phyloP scores from a whole-genome alignment of 2,888 invertebrate species.

The Habrosyne pyritoides region DNA sequence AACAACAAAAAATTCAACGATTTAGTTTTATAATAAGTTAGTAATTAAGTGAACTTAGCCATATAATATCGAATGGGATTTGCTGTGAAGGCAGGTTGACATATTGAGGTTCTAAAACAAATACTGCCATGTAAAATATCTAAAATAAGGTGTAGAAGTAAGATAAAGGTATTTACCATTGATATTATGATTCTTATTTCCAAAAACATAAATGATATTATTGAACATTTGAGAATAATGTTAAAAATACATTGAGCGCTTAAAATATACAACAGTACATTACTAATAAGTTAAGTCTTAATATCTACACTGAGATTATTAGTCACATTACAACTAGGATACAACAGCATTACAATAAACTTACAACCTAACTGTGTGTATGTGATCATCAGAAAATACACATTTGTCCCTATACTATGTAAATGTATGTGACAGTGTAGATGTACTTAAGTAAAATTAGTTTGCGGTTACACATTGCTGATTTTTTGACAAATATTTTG shows the following conservation, averaged over 20 bases:
- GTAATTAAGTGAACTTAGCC: not conserved
- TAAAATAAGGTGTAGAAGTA: not conserved
- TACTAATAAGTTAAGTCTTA: not conserved
- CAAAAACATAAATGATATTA: not conserved
- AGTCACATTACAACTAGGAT: conserved; percentile 19
- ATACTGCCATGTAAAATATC: not conserved
- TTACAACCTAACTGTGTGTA: conserved; percentile 9
- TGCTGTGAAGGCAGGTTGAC: not conserved
- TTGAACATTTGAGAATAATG: conserved; percentile 8
- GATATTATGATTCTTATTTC: not conserved
- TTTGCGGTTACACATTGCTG: not conserved
- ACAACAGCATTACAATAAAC: conserved; percentile 23
- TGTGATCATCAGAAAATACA: conserved; percentile 26
- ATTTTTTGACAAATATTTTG: not conserved
- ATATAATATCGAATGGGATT: not conserved
- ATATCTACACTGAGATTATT: not conserved
- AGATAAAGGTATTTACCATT: too few relatives aligned
- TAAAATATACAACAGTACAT: conserved; percentile 13
- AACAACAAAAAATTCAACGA: conserved; percentile 46
- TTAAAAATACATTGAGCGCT: conserved; percentile 25
- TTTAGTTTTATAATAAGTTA: conserved; percentile 1
- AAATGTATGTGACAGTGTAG: not conserved
- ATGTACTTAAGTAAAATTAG: not conserved
- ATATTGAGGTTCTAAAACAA: not conserved
- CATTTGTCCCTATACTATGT: conserved; percentile 14